A percentile compares a stretch with the other conserved stretches of the same genome.
Evolutionary conservation across 2,888 invertebrate species (phyloP).

Genomic region (Tetheella fluctuosa): DNA sequence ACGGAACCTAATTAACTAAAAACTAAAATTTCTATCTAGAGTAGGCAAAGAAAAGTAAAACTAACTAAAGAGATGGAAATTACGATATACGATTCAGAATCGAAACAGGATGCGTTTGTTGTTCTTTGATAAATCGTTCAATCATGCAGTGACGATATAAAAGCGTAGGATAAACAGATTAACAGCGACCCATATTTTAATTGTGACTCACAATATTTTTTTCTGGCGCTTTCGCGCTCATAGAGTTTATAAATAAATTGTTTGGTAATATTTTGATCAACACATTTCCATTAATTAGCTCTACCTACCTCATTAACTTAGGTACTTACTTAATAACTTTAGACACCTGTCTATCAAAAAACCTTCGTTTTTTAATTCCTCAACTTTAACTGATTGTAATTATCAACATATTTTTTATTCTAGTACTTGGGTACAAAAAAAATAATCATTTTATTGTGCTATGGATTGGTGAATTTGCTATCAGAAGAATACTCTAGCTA

Average conservation of each 20-base stretch:
- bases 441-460: no score
- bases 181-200: slow-evolving; percentile 1
- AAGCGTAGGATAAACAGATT: slow-evolving; percentile 2
- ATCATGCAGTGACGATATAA: slow-evolving; percentile 10
- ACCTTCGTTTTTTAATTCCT: no score
- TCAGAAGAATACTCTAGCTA: background rate
- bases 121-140: slow-evolving; percentile 1
- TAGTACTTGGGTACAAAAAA: no score
- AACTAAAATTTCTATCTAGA: no score
- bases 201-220: slow-evolving; percentile 7
- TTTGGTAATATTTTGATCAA: background rate
- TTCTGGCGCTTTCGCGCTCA: background rate
- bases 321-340: background rate
- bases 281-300: background rate
- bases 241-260: background rate
- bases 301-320: background rate
- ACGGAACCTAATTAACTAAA: no score
- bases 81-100: background rate
- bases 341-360: no score
- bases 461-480: no score
- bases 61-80: background rate
- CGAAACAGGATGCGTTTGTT: background rate
- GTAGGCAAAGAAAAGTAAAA: slow-evolving; percentile 6
- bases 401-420: no score
- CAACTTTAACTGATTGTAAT: no score